Evolutionary conservation across 2,797 vertebrate species (phyloP), one percentile per base, ranked within the genome.

Genomic region (Botia almorhae): DNA sequence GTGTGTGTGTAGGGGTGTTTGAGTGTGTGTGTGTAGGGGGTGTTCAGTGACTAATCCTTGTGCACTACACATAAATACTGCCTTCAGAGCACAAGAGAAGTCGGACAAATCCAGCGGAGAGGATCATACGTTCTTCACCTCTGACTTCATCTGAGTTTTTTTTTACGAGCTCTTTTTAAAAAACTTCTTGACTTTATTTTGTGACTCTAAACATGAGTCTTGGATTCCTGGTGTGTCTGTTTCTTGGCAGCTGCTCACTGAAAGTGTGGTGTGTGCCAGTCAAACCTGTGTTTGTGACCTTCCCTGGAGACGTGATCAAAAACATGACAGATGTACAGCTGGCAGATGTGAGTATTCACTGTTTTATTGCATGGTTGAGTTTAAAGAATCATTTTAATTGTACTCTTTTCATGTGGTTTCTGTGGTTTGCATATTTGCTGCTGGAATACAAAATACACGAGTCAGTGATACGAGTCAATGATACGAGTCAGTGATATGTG

Each of bases 301-400:
- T 98, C 90, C 96, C 97, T 0, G 94, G 94, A 76, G 97, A 98
- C 69, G 84, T 93, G 87, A 29, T 88, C 86, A 93, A 89, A 86
- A 88, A 90, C 56, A 78, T 91, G 87, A 95, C 92, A 0, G 92
- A 97, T 78, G 53, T 5, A 10, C 90, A 98, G 89, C 85, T 96
- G 87, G 96, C 96, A 58, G 89, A 96, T 85, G 98, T 98, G 88
- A 96, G 96, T 93, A 88, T 78, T 87, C 83, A 74, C 89, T 87
- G 71, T 83, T 76, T 89, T n/a, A 48, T 85, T 89, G 87, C 81
- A 53, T 13, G 13, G 23, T 7, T 12, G 13, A 48, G 2, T 21
- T 43, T 17, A 53, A 19, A 55, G 7, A 17, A 53, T 17, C 0
- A 19, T 33, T 33, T 33, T 2, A 33, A 5, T 3, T 33, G 33